Evolutionary conservation across 2,113 vertebrate genomes (phyloP), one percentile per base, ranked within the genome.

Genomic region (Trichomycterus rosablanca): DNA sequence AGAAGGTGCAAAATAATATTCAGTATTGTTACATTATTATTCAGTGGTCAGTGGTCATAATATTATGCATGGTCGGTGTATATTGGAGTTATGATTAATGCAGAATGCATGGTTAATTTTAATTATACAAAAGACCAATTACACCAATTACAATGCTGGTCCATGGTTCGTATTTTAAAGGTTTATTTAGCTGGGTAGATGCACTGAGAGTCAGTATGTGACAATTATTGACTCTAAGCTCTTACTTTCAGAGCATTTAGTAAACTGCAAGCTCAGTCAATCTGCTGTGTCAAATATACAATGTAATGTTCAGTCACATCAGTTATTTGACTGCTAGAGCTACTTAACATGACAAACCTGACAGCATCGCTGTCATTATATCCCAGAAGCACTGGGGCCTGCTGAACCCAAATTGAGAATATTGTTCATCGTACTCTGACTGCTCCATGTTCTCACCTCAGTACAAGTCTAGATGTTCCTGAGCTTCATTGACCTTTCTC

Each of bases 231-330:
- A 55, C 43, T 23, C 42, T 34, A 64, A 5, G 24, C 26, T 64
- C 52, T n/a, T 8, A 20, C 30, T 64, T 40, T 34, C 19, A 48
- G 40, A 48, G 42, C 40, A 45, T 22, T 46, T 63, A 63, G 15
- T 53, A 56, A 64, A 64, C 62, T 48, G 30, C 62, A 24, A 48
- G 43, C 51, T 64, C 32, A 64, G 60, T 64, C 32, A 64, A 49
- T 63, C 51, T 23, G 24, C 40, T 46, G 51, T 43, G 24, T 64
- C 44, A 64, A 51, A 64, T 64, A 51, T 48, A 56, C 62, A 55
- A 37, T 55, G 24, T 52, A 52, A 52, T 52, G 62, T 55, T 55
- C 51, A 24, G 51, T 39, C 62, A 46, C 26, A 43, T 48, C 24
- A 52, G 42, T 55, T 14, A 56, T 26, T 39, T 46, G 62, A 48